These are phyloP conservation scores for Dreissena polymorpha DNA, from an alignment of 1,140 invertebrate genomes.

Conservation along the genomic window DNA sequence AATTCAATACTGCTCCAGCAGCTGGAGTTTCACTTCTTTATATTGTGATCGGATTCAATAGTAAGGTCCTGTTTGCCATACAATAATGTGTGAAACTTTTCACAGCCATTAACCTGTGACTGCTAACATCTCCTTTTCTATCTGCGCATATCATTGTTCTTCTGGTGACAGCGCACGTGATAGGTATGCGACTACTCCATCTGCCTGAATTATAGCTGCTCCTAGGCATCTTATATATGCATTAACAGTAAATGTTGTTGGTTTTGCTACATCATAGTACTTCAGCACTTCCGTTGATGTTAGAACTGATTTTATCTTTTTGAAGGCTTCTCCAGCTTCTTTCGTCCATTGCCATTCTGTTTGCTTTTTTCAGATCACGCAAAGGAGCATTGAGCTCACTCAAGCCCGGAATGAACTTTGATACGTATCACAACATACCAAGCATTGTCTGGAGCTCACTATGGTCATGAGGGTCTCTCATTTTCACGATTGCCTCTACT, in stretches of 20 bases:
- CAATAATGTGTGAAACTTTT: constrained; percentile 79
- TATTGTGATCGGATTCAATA: constrained; percentile 75
- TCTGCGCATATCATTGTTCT: constrained; percentile 74
- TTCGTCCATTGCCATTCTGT: constrained; percentile 13
- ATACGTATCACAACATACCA: constrained; percentile 76
- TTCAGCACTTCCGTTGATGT: constrained; percentile 11
- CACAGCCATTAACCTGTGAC: constrained; percentile 81
- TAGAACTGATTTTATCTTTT: not conserved
- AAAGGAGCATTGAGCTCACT: constrained; percentile 34
- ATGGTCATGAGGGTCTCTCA: constrained; percentile 50
- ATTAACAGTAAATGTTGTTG: not conserved
- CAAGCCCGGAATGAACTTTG: constrained; percentile 75
- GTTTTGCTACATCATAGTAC: not conserved
- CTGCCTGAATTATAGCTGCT: constrained; percentile 77
- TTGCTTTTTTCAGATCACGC: constrained; percentile 17
- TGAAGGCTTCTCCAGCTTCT: not conserved
- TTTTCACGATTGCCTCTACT: constrained; percentile 70
- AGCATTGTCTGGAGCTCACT: constrained; percentile 61
- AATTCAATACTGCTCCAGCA: too few species aligned
- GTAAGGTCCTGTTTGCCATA: constrained; percentile 58
- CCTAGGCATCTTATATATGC: constrained; percentile 76
- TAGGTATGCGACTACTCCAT: constrained; percentile 76
- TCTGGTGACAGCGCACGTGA: constrained; percentile 76
- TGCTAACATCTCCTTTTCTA: constrained; percentile 81
- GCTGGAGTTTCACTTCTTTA: too few species aligned